Evolutionary conservation across 2,797 vertebrate species (phyloP), one percentile per base, ranked within the genome.

Genomic region (Oreochromis mossambicus): DNA sequence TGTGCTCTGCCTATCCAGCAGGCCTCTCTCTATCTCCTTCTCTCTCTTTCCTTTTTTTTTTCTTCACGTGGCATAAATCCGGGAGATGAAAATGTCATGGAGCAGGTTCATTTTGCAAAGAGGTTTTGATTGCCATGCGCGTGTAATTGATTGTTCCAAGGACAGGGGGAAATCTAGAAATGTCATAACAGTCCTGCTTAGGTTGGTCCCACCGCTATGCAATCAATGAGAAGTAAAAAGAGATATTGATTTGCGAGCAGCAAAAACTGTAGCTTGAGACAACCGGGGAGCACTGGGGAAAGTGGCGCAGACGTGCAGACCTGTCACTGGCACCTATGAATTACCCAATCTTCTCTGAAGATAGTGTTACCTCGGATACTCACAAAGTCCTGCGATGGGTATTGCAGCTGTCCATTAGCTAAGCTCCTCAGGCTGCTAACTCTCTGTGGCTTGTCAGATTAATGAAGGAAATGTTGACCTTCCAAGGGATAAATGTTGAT

Each of bases 111-210:
- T 97, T 97, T 96, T 96, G 96, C 96, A 96, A 96, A 97, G 96
- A 96, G 96, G 95, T 96, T 97, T 97, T 97, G 97, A 97, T 97
- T 96, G 96, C 96, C 95, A 95, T 95, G 95, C 92, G 92, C 95
- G 90, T 96, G 96, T 97, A 96, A 97, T 97, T 97, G 96, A 97
- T 97, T 96, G 96, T 96, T 96, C 95, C 96, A 96, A 96, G 96
- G 96, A 97, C 96, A 96, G 96, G 95, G 96, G 97, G 96, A 97
- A 97, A 96, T 97, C 96, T 96, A 95, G 96, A 97, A 96, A 97
- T 97, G 97, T 97, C 97, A 97, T 97, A 97, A 97, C 97, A 97
- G 96, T 94, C 94, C 95, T 95, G 96, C 95, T 97, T 96, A 96
- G 95, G 95, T 96, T 92, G 94, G 95, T 96, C 95, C 96, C 96